These are phyloP conservation scores for Corapipo altera DNA, from an alignment of 2,113 vertebrate species.

Conservation along the genomic window DNA sequence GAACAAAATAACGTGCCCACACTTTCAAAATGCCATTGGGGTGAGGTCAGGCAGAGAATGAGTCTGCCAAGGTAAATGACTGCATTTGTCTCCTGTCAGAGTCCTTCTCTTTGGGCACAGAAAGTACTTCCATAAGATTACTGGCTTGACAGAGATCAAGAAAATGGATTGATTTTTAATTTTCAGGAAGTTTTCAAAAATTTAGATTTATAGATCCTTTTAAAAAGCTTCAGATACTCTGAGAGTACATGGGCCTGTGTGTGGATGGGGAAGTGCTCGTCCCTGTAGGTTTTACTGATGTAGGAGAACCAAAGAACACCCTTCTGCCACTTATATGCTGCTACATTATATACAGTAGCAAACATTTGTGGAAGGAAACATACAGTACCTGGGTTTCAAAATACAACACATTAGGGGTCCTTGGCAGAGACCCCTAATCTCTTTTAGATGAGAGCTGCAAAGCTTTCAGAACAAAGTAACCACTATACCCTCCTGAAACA, in stretches of 20 bases:
- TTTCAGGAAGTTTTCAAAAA: background rate
- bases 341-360: background rate
- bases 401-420: background rate
- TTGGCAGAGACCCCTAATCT: background rate
- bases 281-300: background rate
- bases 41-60: conserved; percentile 60
- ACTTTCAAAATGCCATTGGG: conserved; percentile 18
- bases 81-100: conserved; percentile 34
- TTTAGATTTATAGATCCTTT: background rate
- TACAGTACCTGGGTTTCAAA: background rate
- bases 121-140: background rate
- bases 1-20: background rate
- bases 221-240: background rate
- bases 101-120: background rate
- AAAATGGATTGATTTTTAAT: background rate
- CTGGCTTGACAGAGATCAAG: background rate
- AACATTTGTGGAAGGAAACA: background rate
- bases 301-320: background rate
- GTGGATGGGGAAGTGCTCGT: background rate
- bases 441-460: background rate
- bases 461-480: background rate
- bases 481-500: background rate
- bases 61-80: conserved; percentile 21
- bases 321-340: background rate
- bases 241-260: rapidly evolving